Evolutionary conservation across 2,113 vertebrate species (phyloP), one percentile per base, ranked within the genome.

Genomic region (Isichthys henryi): DNA sequence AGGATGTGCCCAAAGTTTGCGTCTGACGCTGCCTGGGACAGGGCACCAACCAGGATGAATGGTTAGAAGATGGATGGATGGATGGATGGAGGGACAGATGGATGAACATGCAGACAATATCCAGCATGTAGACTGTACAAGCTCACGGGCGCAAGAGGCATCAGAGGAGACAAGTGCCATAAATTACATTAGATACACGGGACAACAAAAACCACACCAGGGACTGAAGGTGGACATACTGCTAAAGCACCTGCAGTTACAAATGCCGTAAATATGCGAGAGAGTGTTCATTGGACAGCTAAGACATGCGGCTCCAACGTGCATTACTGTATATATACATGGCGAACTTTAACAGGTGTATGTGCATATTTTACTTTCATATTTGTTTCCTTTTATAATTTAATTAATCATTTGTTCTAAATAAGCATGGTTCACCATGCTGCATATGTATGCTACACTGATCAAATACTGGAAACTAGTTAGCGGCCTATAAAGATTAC

Each of bases 81-180:
- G 56, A 66, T 66, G 23, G 58, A 62, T 62, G 19, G 53, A 56
- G 0, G 7, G 56, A 58, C 0, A 0, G 56, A 23, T 62, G 62
- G 62, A 70, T 13, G 17, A 45, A 56, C 53, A 1, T 58, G 19
- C 6, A 27, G 74, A 83, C 77, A 84, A 45, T n/a, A 84, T 9
- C 35, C 77, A 83, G 21, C 74, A 77, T 5, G 49, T 21, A 83
- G 88, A 83, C 88, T 77, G 88, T 17, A 35, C 88, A 80, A 19
- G 66, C 88, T 80, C 66, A 88, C 27, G 0, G 15, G 5, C 9
- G 0, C 66, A 11, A n/a, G 66, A 88, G 13, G 62, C 48, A 88
- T 49, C n/a, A 89, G 52, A 45, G 11, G 88, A 89, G 35, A 58
- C 74, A 89, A 89, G 50, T 19, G 21, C 45, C 82, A 50, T 17